Evolutionary conservation across 2,888 invertebrate genomes (phyloP).

Genomic region (Acanthacorydalis orientalis): DNA sequence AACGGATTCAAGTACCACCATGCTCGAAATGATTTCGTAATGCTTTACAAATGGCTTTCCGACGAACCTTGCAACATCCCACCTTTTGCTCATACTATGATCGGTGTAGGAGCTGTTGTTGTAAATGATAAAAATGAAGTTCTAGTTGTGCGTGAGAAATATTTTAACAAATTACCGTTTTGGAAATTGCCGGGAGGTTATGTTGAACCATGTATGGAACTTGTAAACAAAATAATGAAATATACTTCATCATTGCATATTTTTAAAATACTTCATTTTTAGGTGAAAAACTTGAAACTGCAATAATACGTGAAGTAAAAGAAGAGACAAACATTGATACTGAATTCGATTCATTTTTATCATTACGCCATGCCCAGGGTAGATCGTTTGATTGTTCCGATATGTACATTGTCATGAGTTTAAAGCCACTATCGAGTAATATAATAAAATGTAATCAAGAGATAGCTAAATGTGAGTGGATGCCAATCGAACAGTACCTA

Average conservation of each 20-base stretch:
- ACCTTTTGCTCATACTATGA: constrained; percentile 60
- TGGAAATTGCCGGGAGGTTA: constrained; percentile 92
- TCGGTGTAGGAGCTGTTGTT: constrained; percentile 77
- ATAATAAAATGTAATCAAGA: constrained; percentile 59
- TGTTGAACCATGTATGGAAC: constrained; percentile 66
- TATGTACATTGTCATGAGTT: constrained; percentile 61
- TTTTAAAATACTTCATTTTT: constrained; percentile 13
- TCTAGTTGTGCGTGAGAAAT: constrained; percentile 65
- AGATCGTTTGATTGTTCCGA: constrained; percentile 72
- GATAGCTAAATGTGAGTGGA: constrained; percentile 66
- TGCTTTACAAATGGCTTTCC: constrained; percentile 70
- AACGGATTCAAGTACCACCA: constrained; percentile 79
- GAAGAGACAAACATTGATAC: constrained; percentile 80
- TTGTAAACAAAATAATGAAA: too few species aligned
- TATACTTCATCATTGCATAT: neutral
- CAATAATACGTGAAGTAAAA: constrained; percentile 68
- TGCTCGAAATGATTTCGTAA: constrained; percentile 59
- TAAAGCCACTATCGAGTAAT: constrained; percentile 44
- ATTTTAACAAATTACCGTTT: constrained; percentile 30
- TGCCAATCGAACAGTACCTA: constrained; percentile 57
- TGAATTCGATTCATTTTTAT: constrained; percentile 57
- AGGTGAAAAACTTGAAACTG: constrained; percentile 71
- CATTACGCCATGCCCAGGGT: constrained; percentile 61
- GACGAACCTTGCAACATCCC: constrained; percentile 46
- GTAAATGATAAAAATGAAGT: constrained; percentile 60